These are phyloP conservation scores for Antheraea yamamai DNA, from an alignment of 2,888 invertebrate genomes.

Conservation along the genomic window DNA sequence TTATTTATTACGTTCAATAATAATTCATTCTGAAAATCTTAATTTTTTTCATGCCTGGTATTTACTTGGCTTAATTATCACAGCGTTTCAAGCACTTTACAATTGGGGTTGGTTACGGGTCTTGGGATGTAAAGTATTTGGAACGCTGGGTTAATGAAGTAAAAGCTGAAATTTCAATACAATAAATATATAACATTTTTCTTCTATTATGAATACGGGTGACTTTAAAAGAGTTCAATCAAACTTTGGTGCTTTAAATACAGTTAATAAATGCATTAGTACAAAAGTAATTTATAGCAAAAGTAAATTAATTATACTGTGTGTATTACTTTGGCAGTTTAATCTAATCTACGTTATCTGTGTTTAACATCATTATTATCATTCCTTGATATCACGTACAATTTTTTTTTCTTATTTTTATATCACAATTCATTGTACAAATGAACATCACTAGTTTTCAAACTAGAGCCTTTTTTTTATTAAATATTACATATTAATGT, in stretches of 20 bases:
- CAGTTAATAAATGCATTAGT: constrained; percentile 7
- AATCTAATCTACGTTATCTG: neutral
- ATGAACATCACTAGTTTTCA: neutral
- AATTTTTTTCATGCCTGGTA: neutral
- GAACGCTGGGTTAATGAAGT: neutral
- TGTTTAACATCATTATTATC: neutral
- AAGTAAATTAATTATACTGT: neutral
- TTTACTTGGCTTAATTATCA: neutral
- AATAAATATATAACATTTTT: neutral
- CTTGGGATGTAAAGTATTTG: constrained; percentile 7
- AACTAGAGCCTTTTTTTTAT: neutral
- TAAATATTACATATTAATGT: neutral
- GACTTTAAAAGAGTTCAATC: constrained; percentile 15
- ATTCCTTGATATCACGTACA: neutral
- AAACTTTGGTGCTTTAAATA: constrained; percentile 16
- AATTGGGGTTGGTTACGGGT: constrained; percentile 5
- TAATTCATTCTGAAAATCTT: too few relatives aligned
- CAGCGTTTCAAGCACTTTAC: neutral
- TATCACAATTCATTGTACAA: neutral
- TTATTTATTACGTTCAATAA: too few relatives aligned
- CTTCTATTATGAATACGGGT: neutral
- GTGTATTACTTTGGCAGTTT: neutral
- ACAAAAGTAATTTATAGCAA: constrained; percentile 11
- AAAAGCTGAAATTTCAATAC: neutral
- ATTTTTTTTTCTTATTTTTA: neutral